Evolutionary conservation across 2,113 vertebrate genomes (phyloP).

Genomic region (Charadrius vociferus): DNA sequence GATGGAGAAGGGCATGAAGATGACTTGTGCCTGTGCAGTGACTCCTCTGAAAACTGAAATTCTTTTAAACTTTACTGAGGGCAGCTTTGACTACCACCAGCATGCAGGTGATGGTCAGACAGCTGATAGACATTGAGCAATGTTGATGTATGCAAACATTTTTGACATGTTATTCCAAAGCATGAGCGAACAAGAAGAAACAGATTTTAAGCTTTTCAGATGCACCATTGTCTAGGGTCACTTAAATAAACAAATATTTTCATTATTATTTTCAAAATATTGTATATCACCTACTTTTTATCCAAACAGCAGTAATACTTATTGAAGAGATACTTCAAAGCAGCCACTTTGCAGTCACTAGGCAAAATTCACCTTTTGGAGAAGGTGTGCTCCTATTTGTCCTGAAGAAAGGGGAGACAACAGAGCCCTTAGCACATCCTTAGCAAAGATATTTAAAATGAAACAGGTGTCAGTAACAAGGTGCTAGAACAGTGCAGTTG

Average conservation of each 20-base stretch:
- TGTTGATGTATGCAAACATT: too few species aligned
- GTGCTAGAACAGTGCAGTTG: neutral
- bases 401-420: neutral
- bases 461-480: neutral
- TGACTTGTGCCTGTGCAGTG: neutral
- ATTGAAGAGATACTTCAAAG: neutral
- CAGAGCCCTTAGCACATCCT: neutral
- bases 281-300: neutral
- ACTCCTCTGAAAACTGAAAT: neutral
- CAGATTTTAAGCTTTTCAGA: neutral
- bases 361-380: neutral
- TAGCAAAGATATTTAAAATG: neutral
- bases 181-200: neutral
- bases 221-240: neutral
- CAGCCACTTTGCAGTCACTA: neutral
- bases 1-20: neutral
- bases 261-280: neutral
- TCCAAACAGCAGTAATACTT: neutral
- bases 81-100: neutral
- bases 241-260: neutral
- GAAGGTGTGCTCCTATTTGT: neutral
- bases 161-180: neutral
- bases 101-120: neutral
- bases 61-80: neutral
- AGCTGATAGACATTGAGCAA: neutral